These are phyloP conservation scores for Vesta saturnalis DNA, from an alignment of 2,888 invertebrate species.

Conservation along the genomic window DNA sequence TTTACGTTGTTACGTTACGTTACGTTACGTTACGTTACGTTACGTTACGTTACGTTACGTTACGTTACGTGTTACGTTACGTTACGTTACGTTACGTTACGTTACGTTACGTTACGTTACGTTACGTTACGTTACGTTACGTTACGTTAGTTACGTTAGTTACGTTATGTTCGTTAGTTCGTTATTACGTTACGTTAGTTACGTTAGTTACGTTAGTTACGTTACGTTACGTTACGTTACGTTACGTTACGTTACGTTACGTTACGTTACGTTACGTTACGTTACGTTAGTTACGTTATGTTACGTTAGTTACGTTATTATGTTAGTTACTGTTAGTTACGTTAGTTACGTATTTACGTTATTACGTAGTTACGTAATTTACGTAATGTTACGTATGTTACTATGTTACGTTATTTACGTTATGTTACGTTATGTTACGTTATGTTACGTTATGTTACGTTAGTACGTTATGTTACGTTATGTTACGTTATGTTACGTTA, in stretches of 20 bases:
- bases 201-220: no score
- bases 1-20: conserved; percentile 39
- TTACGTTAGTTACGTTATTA: no score
- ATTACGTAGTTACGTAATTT: background rate
- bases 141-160: no score
- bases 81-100: conserved; percentile 40
- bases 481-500: conserved; percentile 40
- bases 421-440: conserved; percentile 29
- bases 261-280: no score
- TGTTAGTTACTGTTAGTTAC: no score
- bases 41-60: conserved; percentile 40
- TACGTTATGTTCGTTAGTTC: no score
- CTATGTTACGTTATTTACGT: background rate
- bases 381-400: background rate
- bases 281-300: no score
- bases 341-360: no score
- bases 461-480: conserved; percentile 31
- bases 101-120: conserved; percentile 41
- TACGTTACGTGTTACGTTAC: conserved; percentile 42
- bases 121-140: no score
- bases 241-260: no score
- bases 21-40: conserved; percentile 39
- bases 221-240: no score
- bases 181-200: no score
- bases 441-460: conserved; percentile 41